Percentiles rank a stretch among this genome's conserved stretches.
Evolutionary conservation across 35 echinoderm and acorn worm species (phyloP).

Genomic region (Ptychodera flava): DNA sequence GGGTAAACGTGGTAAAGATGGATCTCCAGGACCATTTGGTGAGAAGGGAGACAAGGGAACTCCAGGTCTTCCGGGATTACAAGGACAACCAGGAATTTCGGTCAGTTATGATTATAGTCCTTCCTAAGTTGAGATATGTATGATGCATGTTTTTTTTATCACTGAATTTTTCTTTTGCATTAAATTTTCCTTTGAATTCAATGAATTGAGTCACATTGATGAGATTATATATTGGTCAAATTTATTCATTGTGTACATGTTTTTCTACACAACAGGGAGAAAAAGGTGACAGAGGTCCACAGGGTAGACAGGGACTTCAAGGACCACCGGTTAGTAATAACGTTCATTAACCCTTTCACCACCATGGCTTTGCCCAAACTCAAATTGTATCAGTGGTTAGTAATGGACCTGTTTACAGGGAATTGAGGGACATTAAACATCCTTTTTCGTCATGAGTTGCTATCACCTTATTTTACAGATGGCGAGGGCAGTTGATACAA

Average conservation of each 20-base stretch:
- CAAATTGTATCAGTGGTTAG: no score
- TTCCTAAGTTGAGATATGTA: background rate
- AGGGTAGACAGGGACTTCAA: conserved; percentile 56
- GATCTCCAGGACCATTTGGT: conserved; percentile 40
- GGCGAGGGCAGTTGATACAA: no score
- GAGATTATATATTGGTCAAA: no score
- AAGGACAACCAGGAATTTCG: conserved; percentile 42
- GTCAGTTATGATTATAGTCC: conserved; percentile 25
- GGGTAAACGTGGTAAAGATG: conserved; percentile 87
- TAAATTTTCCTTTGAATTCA: background rate
- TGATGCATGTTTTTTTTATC: background rate
- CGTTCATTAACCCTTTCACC: no score
- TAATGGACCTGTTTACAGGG: no score
- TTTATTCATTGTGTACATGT: no score
- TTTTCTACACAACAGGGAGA: no score
- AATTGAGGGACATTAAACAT: no score
- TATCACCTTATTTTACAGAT: no score
- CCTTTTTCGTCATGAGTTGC: no score
- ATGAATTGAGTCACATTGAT: no score
- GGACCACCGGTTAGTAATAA: conserved; percentile 81
- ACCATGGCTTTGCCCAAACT: no score
- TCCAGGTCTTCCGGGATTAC: conserved; percentile 41
- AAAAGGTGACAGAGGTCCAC: conserved; percentile 60
- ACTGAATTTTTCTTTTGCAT: background rate
- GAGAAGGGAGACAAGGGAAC: conserved; percentile 38